These are phyloP conservation scores for Dallia pectoralis DNA, from an alignment of 2,797 vertebrate genomes.

Conservation along the genomic window DNA sequence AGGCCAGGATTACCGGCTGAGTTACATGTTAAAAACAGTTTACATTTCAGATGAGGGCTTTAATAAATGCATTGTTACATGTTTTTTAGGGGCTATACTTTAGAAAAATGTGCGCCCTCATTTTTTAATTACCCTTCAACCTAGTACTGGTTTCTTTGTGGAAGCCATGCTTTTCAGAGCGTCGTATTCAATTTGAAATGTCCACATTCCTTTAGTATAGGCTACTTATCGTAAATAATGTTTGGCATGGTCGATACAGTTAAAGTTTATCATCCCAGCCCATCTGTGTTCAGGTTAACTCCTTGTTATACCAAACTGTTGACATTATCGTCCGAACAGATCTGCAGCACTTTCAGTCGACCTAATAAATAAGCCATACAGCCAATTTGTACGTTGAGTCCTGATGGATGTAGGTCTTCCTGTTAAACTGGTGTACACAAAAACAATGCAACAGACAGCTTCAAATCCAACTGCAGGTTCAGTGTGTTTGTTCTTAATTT, in stretches of 20 bases:
- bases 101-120: too few relatives aligned
- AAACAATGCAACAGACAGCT: not conserved
- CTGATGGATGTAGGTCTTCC: too few relatives aligned
- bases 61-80: not conserved
- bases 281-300: too few relatives aligned
- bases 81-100: not conserved
- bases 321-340: not conserved
- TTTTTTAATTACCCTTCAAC: too few relatives aligned
- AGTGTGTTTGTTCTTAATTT: conserved; percentile 6
- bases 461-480: conserved; percentile 15
- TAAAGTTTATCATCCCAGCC: too few relatives aligned
- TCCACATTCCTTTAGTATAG: too few relatives aligned
- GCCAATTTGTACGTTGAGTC: not conserved
- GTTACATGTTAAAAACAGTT: not conserved
- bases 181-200: too few relatives aligned
- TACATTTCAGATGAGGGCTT: not conserved
- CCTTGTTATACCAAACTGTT: not conserved
- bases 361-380: not conserved
- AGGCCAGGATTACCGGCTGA: not conserved
- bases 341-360: not conserved
- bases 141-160: too few relatives aligned
- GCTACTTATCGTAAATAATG: too few relatives aligned
- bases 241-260: too few relatives aligned
- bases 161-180: too few relatives aligned
- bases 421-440: not conserved